Evolutionary conservation across 1,140 invertebrate genomes (phyloP).

Genomic region (Lycorma delicatula): DNA sequence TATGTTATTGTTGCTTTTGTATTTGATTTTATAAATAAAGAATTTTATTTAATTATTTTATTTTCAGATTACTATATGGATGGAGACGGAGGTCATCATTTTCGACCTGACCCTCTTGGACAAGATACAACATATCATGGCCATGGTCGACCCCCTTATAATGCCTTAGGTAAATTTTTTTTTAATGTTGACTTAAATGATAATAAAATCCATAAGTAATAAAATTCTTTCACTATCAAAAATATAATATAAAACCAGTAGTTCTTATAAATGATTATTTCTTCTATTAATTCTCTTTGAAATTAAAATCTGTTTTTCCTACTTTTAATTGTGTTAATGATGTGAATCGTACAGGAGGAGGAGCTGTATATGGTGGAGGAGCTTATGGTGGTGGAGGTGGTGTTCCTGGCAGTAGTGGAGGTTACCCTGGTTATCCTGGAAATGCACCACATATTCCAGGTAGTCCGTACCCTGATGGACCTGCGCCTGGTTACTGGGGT

Average conservation of each 20-base stretch:
- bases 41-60: too few relatives aligned
- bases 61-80: slow-evolving; percentile 23
- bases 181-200: too few relatives aligned
- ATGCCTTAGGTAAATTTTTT: slow-evolving; percentile 19
- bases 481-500: slow-evolving; percentile 32
- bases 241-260: too few relatives aligned
- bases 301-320: too few relatives aligned
- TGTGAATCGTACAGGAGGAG: slow-evolving; percentile 25
- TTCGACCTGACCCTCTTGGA: slow-evolving; percentile 43
- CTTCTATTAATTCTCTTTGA: too few relatives aligned
- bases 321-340: too few relatives aligned
- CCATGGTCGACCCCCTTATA: slow-evolving; percentile 41
- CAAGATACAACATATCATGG: slow-evolving; percentile 42
- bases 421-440: slow-evolving; percentile 32
- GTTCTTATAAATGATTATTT: too few relatives aligned
- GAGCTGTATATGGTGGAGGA: slow-evolving; percentile 18
- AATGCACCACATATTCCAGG: slow-evolving; percentile 28
- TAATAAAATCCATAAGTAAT: too few relatives aligned
- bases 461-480: slow-evolving; percentile 35
- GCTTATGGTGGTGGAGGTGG: slow-evolving; percentile 20
- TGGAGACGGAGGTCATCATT: slow-evolving; percentile 11
- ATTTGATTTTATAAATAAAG: too few relatives aligned
- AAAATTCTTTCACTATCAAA: too few relatives aligned
- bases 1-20: too few relatives aligned
- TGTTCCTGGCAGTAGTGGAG: slow-evolving; percentile 23